Evolutionary conservation across 2,888 invertebrate species (phyloP).

Genomic region (Lasioglossum malachurum): DNA sequence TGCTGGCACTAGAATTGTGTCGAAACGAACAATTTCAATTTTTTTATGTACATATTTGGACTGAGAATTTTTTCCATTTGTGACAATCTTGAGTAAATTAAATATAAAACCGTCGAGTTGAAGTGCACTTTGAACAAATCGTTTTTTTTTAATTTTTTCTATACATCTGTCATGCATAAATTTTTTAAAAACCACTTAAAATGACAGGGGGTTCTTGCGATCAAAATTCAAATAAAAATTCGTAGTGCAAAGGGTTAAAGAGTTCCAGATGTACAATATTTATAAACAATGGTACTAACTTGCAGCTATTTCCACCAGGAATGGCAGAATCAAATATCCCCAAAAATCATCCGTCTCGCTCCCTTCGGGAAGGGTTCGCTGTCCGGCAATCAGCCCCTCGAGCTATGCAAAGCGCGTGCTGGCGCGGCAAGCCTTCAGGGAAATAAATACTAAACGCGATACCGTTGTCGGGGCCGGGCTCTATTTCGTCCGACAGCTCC

Average conservation of each 20-base stretch:
- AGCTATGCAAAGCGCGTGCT: conserved; percentile 31
- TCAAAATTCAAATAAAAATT: background rate
- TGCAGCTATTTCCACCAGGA: background rate
- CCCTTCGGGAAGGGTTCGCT: conserved; percentile 22
- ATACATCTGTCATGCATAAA: no score
- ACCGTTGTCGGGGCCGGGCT: conserved; percentile 39
- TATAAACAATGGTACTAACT: background rate
- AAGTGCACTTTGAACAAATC: background rate
- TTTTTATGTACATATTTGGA: background rate
- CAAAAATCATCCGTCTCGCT: conserved; percentile 19
- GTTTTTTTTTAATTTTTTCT: no score
- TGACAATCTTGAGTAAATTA: no score
- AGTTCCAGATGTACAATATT: background rate
- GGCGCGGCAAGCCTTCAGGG: conserved; percentile 57
- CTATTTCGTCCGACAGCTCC: conserved; percentile 40
- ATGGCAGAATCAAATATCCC: conserved; percentile 34
- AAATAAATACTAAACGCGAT: conserved; percentile 70
- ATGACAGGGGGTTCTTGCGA: background rate
- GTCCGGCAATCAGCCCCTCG: conserved; percentile 41
- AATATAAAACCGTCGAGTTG: background rate
- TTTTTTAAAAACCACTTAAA: background rate
- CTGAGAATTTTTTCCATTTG: background rate
- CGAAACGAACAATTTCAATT: background rate
- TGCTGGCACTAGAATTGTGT: background rate
- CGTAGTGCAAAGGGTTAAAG: background rate